Base-by-base conservation (phyloP, 2,113 vertebrate genomes). In the Jaculus jaculus region DNA sequence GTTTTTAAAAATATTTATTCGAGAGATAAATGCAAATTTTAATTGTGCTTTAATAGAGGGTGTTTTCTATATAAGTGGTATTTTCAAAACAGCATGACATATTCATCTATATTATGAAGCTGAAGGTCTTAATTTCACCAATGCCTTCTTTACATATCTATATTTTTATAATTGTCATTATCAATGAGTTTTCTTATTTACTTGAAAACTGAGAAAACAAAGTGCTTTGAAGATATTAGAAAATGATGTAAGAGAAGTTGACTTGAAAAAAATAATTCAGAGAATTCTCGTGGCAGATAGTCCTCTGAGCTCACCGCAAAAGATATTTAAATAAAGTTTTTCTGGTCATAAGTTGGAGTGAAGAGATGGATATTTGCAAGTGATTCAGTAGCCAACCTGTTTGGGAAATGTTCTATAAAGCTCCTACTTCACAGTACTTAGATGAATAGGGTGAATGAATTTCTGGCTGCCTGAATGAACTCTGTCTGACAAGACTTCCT, bases 401-500 rank as follows among this genome's bases (percentile, higher is more conserved):
- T 98, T 60, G 17, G 92, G 95, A 83, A 97, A 94, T 0, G 5
- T 89, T 93, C 85, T 1, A 2, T 75, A 77, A 97, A 98, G 89
- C 96, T 97, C 92, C 92, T 97, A 97, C 97, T 98, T 97, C 97
- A 87, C 93, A 96, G 90, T 95, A 47, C 92, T 96, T 93, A 97
- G 91, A 97, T 97, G 75, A 89, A 91, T 8, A 39, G 65, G 32
- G 96, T 97, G 96, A 97, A 92, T 97, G 89, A 92, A 96, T 97
- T 97, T 97, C 89, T 94, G 93, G 93, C 96, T 94, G 95, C 91
- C 95, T 94, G 95, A 98, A 96, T 97, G 97, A 96, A 98, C 96
- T 96, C 97, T 94, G 94, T 95, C 69, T 97, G 96, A 97, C 96
- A 97, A 98, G 94, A 87, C 82, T 69, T 96, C 58, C 79, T 78